Base-by-base conservation (phyloP, 2,113 vertebrate genomes). In the Ovis canadensis region DNA sequence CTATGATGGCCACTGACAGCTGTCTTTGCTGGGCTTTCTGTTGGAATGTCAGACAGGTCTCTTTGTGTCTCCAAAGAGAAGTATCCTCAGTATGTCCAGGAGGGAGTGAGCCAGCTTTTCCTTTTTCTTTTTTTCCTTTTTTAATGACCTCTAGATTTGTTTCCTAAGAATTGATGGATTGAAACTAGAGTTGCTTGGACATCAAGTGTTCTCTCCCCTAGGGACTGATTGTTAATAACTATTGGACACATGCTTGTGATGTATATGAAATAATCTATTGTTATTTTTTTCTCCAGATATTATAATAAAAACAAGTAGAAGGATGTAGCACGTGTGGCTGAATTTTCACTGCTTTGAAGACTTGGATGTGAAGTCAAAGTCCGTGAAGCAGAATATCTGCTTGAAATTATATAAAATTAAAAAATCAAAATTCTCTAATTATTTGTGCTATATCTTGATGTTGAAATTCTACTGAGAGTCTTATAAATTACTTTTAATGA, bases 281-380 rank as follows among this genome's bases (percentile, higher is more conserved):
- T 96, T 93, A 15, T 96, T 91, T 96, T 96, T 96, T 93, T 74
- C 67, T 96, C 88, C 84, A 98, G 98, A 98, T 97, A 97, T 98
- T 95, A 98, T 98, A 96, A 97, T 95, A 97, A 97, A 97, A 96
- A 93, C 91, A 93, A 86, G 91, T 93, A 91, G 50, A 93, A 97
- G 50, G 13, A 93, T n/a, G 3, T 97, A 97, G 88, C 60, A 97
- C 12, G 62, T 78, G n/a, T 96, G 60, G 50, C 92, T 96, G 93
- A 95, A 91, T 96, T 96, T 97, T 94, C 88, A 96, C 74, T 92
- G 19, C 91, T 74, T 91, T 94, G 97, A 98, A 98, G 98, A 97
- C 25, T 78, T 60, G 92, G 87, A 88, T 82, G 9, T 98, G 77
- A 98, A 97, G 88, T 96, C 64, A 93, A 96, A 97, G 84, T 74